These are phyloP conservation scores for Probaryconus sp. DNA, from an alignment of 1,140 invertebrate species.

Conservation along the genomic window DNA sequence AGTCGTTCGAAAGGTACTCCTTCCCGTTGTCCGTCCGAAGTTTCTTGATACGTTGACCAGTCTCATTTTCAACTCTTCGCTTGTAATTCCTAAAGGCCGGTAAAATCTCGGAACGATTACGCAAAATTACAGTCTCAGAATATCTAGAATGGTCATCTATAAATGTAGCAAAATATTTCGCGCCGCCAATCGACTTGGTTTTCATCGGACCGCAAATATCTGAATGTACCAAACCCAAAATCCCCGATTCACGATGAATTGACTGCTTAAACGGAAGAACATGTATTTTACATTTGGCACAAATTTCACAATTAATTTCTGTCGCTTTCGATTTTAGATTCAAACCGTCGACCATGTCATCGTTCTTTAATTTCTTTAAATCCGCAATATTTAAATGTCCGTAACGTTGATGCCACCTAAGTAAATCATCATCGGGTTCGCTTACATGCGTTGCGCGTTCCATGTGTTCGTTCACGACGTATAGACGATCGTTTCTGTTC, in stretches of 20 bases:
- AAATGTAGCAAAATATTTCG: slow-evolving; percentile 51
- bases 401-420: slow-evolving; percentile 42
- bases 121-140: slow-evolving; percentile 10
- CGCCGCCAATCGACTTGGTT: slow-evolving; percentile 55
- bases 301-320: slow-evolving; percentile 24
- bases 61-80: slow-evolving; percentile 19
- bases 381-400: slow-evolving; percentile 27
- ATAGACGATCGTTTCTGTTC: slow-evolving; percentile 28
- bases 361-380: slow-evolving; percentile 11
- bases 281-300: slow-evolving; percentile 28
- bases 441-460: not conserved
- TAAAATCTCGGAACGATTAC: slow-evolving; percentile 12
- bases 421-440: not conserved
- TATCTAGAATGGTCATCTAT: slow-evolving; percentile 39
- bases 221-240: slow-evolving; percentile 42
- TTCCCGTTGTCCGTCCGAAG: slow-evolving; percentile 22
- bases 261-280: slow-evolving; percentile 11
- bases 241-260: slow-evolving; percentile 8
- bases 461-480: slow-evolving; percentile 30
- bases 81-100: slow-evolving; percentile 29
- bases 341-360: slow-evolving; percentile 16
- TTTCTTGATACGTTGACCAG: slow-evolving; percentile 16
- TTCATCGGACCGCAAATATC: slow-evolving; percentile 57
- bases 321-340: not conserved
- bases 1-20: slow-evolving; percentile 19